Base-by-base conservation (phyloP, 2,888 invertebrate species). In the Drosophila infuscata region DNA sequence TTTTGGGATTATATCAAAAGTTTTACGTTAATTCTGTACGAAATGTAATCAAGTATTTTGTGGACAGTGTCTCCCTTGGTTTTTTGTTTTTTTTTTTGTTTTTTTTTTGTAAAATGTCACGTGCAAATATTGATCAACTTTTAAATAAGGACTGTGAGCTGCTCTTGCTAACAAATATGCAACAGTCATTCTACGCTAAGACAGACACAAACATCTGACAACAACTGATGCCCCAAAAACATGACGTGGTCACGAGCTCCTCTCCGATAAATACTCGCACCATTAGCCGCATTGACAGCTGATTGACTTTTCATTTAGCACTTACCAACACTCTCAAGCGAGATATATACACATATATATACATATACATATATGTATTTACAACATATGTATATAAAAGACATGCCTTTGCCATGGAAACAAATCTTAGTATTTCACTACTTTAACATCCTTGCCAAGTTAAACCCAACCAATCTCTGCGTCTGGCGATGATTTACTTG, bases 291-390 rank as follows among this genome's bases (percentile, higher is more conserved):
- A 6, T 32, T 71, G 68, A 68, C 68, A 68, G 72, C 43, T 68
- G 68, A 68, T 71, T 69, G 52, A 72, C 69, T 69, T 52, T 60
- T 20, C 69, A 46, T 61, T 46, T 32, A 61, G 52, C 73, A 36
- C 73, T 69, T 46, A 25, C 43, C 52, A 72, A 52, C 62, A 72
- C 69, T 70, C 49, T 15, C 29, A n/a, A n/a, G n/a, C n/a, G n/a
- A n/a, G n/a, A n/a, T n/a, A n/a, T n/a, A n/a, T n/a, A n/a, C n/a
- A n/a, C n/a, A n/a, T n/a, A n/a, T 8, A 38, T 17, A 38, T 17
- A 46, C 7, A 12, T 7, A 20, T 7, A n/a, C 17, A 17, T 17
- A 17, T 9, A 17, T 41, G 6, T 41, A 20, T 20, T 25, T 25
- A 25, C 25, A 25, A 20, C 20, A 8, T 20, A 15, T 7, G 5